A percentile compares a stretch with the other conserved stretches of the same genome.
Conservation (phyloP, 1,140 invertebrate genomes). For the Cecropterus lyciades region DNA sequence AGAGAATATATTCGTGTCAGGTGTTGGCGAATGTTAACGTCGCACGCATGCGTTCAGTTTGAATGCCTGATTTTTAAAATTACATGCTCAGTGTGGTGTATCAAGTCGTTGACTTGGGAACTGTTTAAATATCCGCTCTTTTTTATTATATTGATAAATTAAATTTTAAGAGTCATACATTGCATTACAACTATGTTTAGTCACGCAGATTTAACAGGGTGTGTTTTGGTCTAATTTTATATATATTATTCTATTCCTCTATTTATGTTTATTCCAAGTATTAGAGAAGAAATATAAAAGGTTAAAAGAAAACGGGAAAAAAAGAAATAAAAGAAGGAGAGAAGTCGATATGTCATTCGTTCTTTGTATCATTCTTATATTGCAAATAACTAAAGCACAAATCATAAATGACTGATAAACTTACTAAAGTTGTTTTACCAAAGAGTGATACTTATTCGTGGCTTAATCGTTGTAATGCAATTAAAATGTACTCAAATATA, state of each 20-base stretch:
- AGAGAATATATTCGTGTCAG: too few relatives aligned
- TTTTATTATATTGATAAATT: not conserved
- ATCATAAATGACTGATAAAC: too few relatives aligned
- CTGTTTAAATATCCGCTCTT: not conserved
- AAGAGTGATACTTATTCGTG: too few relatives aligned
- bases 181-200: not conserved
- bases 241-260: not conserved
- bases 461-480: not conserved
- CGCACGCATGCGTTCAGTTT: not conserved
- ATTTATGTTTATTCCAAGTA: too few relatives aligned
- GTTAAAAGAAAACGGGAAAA: too few relatives aligned
- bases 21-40: not conserved
- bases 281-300: too few relatives aligned
- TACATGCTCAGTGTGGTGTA: conserved; percentile 4
- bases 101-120: not conserved
- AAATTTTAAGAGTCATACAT: not conserved
- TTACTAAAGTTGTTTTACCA: too few relatives aligned
- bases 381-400: too few relatives aligned
- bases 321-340: too few relatives aligned
- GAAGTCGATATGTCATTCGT: too few relatives aligned
- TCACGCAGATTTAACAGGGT: not conserved
- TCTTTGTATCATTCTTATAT: too few relatives aligned
- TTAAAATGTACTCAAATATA: not conserved
- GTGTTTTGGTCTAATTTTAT: not conserved
- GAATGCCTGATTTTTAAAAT: not conserved